These are phyloP conservation scores for Vespertilio murinus DNA, from an alignment of 2,797 vertebrate genomes.

Conservation along the genomic window DNA sequence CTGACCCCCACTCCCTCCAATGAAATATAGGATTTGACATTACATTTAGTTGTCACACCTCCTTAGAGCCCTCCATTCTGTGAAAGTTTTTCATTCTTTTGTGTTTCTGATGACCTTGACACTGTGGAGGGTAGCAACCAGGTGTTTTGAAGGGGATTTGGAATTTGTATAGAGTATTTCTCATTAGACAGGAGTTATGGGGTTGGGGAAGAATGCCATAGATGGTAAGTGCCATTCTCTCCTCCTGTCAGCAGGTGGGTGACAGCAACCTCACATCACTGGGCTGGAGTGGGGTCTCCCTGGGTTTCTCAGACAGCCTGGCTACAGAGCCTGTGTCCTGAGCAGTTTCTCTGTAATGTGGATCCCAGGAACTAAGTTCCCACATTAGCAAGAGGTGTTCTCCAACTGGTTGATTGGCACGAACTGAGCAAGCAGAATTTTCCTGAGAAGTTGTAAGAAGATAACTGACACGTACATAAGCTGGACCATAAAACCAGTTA, in stretches of 20 bases:
- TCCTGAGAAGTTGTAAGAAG: background rate
- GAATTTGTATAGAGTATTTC: background rate
- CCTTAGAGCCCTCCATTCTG: background rate
- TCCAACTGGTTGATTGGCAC: background rate
- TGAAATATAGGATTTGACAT: background rate
- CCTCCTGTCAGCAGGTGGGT: background rate
- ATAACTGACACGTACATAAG: background rate
- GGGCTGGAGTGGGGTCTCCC: background rate
- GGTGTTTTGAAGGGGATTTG: background rate
- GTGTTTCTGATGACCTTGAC: background rate
- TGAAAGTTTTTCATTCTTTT: background rate
- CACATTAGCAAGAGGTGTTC: background rate
- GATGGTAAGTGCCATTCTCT: background rate
- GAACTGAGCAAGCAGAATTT: background rate
- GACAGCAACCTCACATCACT: background rate
- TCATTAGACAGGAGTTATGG: background rate
- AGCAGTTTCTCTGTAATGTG: background rate
- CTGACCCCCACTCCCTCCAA: background rate
- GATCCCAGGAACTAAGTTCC: background rate
- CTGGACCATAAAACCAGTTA: background rate
- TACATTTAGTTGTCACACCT: background rate
- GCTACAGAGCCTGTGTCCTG: background rate
- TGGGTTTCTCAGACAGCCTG: background rate
- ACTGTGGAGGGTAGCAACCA: background rate
- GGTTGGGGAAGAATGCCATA: background rate